These are phyloP conservation scores for Pteronura brasiliensis DNA, from an alignment of 2,113 vertebrate species.

Conservation along the genomic window DNA sequence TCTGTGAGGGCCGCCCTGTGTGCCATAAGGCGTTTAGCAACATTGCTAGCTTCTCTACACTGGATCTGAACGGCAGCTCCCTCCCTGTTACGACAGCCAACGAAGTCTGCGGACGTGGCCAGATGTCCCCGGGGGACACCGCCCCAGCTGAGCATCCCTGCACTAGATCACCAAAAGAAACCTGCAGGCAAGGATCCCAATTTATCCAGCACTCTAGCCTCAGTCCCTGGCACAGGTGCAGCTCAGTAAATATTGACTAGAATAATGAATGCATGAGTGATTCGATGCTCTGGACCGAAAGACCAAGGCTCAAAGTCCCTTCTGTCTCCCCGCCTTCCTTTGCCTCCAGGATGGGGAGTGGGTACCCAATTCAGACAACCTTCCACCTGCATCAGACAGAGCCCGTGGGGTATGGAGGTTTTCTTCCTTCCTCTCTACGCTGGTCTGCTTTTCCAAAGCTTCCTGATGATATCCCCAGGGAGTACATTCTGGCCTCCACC, in stretches of 20 bases:
- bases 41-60: not conserved
- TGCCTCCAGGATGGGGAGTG: not conserved
- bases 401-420: not conserved
- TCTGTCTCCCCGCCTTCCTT: not conserved
- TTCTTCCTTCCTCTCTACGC: too few species aligned
- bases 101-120: not conserved
- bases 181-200: not conserved
- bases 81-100: not conserved
- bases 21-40: not conserved
- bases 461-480: rapidly evolving
- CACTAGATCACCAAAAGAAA: not conserved
- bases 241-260: not conserved
- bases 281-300: rapidly evolving
- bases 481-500: rapidly evolving
- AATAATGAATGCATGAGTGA: too few species aligned
- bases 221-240: too few species aligned
- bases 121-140: not conserved
- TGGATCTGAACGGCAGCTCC: not conserved
- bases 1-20: rapidly evolving
- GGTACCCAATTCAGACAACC: not conserved
- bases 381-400: rapidly evolving
- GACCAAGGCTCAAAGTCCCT: not conserved
- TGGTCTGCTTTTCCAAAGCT: rapidly evolving
- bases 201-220: not conserved
- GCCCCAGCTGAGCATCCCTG: not conserved